Conservation (phyloP, 2,797 vertebrate genomes). For the Prionace glauca region DNA sequence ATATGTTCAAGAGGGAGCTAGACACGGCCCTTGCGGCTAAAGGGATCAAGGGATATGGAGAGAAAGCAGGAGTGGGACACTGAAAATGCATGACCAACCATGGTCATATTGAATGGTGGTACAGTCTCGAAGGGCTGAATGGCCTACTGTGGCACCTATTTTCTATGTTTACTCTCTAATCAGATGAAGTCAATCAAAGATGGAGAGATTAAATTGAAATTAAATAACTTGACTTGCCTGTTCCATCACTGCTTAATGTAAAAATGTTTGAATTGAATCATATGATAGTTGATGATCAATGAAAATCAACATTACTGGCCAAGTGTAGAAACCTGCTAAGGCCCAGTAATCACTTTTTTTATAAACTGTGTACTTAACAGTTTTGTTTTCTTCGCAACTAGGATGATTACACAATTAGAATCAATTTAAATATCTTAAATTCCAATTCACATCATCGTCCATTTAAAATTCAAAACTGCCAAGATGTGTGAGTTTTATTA, state of each 20-base stretch:
- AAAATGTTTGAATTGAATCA: background rate
- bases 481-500: background rate
- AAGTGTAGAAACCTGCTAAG: background rate
- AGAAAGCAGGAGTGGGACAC: no score
- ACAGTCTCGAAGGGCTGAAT: no score
- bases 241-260: background rate
- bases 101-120: no score
- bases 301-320: background rate
- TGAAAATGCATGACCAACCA: no score
- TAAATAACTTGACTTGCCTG: background rate
- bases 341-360: background rate
- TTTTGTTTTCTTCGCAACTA: background rate
- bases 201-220: background rate
- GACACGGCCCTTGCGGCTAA: no score
- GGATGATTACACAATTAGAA: background rate
- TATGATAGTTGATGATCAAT: background rate
- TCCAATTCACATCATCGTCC: background rate
- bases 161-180: background rate
- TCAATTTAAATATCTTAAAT: background rate
- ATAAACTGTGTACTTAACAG: background rate
- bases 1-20: no score
- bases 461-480: background rate
- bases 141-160: no score
- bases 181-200: background rate
- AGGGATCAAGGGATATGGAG: no score